Conservation (phyloP, 23 tunicate genomes). For the Halocynthia aurantium region DNA sequence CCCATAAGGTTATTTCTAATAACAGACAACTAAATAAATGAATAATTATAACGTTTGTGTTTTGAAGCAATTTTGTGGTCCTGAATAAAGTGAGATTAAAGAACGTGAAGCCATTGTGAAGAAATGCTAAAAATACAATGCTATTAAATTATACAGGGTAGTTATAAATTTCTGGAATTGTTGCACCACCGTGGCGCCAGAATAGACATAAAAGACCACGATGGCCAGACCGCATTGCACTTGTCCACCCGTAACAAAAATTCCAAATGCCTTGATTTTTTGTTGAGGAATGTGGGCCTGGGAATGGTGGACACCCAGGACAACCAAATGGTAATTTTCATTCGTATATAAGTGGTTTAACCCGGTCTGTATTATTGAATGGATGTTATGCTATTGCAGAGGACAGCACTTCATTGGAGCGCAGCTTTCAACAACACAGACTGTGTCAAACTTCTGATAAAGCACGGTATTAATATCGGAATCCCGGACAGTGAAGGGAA, state of each 20-base stretch:
- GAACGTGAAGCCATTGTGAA: no score
- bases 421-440: conserved; percentile 88
- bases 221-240: conserved; percentile 96
- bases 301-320: conserved; percentile 90
- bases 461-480: conserved; percentile 74
- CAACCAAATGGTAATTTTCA: conserved; percentile 53
- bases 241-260: conserved; percentile 64
- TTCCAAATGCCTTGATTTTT: conserved; percentile 53
- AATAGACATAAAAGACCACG: conserved; percentile 84
- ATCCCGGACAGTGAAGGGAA: conserved; percentile 73
- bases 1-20: conserved; percentile 76
- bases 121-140: no score
- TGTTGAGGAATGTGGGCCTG: conserved; percentile 47
- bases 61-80: no score
- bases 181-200: conserved; percentile 60
- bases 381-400: conserved; percentile 23
- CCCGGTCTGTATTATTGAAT: neutral
- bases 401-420: conserved; percentile 91
- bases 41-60: no score
- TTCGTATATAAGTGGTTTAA: neutral
- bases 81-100: no score
- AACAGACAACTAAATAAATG: no score
- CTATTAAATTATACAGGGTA: conserved; percentile 38
- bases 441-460: conserved; percentile 60
- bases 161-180: conserved; percentile 86